phyloP scores from a whole-genome alignment of 2,797 vertebrate species.

The Parauchenoglanis ngamensis region DNA sequence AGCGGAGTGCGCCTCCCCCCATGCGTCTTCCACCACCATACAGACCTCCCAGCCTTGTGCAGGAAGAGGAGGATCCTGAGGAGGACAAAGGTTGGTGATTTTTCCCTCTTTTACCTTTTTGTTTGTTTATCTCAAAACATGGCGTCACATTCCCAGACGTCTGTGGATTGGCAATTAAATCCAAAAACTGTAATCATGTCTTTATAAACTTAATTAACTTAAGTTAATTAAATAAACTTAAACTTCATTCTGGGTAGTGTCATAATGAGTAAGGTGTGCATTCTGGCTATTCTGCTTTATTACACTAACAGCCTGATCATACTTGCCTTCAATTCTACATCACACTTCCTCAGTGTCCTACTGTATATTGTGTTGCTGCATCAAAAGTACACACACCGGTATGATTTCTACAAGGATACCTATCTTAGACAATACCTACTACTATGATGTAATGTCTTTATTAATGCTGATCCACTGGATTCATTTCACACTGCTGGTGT shows the following conservation, averaged over 20 bases:
- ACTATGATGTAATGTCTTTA: background rate
- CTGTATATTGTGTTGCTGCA: background rate
- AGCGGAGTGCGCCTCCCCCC: slow-evolving; percentile 47
- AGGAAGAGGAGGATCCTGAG: slow-evolving; percentile 48
- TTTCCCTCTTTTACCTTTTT: background rate
- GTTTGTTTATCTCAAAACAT: background rate
- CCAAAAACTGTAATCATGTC: background rate
- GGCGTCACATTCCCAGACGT: background rate
- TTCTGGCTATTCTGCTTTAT: background rate
- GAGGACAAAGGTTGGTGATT: slow-evolving; percentile 55
- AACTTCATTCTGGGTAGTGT: background rate
- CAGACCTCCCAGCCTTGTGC: slow-evolving; percentile 54
- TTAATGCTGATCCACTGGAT: background rate
- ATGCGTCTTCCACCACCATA: slow-evolving; percentile 64
- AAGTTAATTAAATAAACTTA: too few relatives aligned
- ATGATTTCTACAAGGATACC: background rate
- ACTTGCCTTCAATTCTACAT: background rate
- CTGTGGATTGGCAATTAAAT: background rate
- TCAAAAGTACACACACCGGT: background rate
- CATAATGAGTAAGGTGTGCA: background rate
- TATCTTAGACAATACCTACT: background rate
- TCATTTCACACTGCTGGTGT: background rate
- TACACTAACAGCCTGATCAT: background rate
- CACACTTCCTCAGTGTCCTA: background rate
- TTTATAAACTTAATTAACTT: background rate